These are phyloP conservation scores for Monomorium pharaonis DNA, from an alignment of 1,140 invertebrate genomes.

Conservation along the genomic window DNA sequence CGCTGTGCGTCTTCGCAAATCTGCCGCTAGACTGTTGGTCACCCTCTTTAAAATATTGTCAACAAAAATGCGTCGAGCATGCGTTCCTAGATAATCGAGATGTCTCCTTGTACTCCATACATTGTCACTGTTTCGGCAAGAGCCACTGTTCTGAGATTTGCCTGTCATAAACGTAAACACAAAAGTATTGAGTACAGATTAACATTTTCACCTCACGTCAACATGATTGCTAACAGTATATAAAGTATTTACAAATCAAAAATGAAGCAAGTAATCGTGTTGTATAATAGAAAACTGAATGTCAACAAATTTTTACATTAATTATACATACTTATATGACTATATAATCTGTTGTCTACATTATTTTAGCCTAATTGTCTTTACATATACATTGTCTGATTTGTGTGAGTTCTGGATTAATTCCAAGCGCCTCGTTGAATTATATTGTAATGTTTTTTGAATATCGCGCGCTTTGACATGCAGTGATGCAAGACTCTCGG, in stretches of 20 bases:
- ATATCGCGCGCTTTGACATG: too few relatives aligned
- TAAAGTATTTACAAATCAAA: not conserved
- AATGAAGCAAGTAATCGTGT: not conserved
- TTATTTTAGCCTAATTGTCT: not conserved
- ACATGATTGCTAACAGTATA: not conserved
- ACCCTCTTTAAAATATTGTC: slow-evolving; percentile 90
- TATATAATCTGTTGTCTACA: not conserved
- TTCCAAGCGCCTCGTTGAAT: too few relatives aligned
- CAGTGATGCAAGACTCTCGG: too few relatives aligned
- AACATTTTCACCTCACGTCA: not conserved
- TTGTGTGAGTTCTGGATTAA: too few relatives aligned
- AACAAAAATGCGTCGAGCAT: slow-evolving; percentile 88
- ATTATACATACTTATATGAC: not conserved
- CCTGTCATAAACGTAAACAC: slow-evolving; percentile 67
- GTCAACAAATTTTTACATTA: not conserved
- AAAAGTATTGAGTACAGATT: not conserved
- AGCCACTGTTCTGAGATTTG: slow-evolving; percentile 79
- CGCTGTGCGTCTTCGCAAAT: slow-evolving; percentile 87
- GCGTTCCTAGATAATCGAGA: slow-evolving; percentile 86
- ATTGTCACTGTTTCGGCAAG: slow-evolving; percentile 75
- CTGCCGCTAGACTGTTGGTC: slow-evolving; percentile 88
- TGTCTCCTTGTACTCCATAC: slow-evolving; percentile 77
- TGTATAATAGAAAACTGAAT: not conserved
- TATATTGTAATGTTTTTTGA: too few relatives aligned
- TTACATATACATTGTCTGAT: too few relatives aligned